Percentiles rank a stretch among this genome's conserved stretches.
phyloP scores from a whole-genome alignment of 37 sponge, comb jelly and placozoan species.

The Trichoplax adhaerens region DNA sequence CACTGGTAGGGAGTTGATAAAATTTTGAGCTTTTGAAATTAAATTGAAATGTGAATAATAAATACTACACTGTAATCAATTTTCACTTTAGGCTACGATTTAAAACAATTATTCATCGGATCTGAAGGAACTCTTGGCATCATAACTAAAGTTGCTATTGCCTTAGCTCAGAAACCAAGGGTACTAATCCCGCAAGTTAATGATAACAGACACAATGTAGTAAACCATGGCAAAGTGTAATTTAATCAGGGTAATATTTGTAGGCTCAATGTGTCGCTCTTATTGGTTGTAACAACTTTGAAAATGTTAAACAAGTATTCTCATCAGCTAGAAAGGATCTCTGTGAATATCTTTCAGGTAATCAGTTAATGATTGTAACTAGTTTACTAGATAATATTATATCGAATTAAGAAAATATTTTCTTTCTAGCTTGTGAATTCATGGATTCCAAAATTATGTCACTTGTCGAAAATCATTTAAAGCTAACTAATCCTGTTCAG shows the following conservation, averaged over 20 bases:
- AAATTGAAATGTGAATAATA: too few species aligned
- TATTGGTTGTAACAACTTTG: slow-evolving; percentile 51
- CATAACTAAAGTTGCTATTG: slow-evolving; percentile 64
- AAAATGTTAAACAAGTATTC: slow-evolving; percentile 40
- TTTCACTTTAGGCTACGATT: slow-evolving; percentile 55
- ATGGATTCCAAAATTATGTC: slow-evolving; percentile 49
- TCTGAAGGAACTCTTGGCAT: slow-evolving; percentile 91
- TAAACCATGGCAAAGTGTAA: too few species aligned
- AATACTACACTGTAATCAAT: too few species aligned
- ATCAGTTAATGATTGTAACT: too few species aligned
- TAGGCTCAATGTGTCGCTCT: slow-evolving; percentile 61
- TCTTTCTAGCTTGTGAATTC: slow-evolving; percentile 66
- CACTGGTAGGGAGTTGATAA: slow-evolving; percentile 32
- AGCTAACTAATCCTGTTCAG: slow-evolving; percentile 37
- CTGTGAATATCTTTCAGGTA: too few species aligned
- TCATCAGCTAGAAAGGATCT: not conserved
- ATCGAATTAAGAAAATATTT: slow-evolving; percentile 10
- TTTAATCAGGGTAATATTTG: not conserved
- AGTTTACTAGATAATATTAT: slow-evolving; percentile 57
- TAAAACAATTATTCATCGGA: slow-evolving; percentile 98
- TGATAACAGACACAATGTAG: too few species aligned
- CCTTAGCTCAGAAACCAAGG: slow-evolving; percentile 49
- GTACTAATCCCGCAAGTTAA: not conserved
- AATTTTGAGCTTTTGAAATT: too few species aligned
- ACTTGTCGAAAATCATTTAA: slow-evolving; percentile 42